Conservation (phyloP, 2,113 vertebrate genomes). For the Recurvirostra avosetta region DNA sequence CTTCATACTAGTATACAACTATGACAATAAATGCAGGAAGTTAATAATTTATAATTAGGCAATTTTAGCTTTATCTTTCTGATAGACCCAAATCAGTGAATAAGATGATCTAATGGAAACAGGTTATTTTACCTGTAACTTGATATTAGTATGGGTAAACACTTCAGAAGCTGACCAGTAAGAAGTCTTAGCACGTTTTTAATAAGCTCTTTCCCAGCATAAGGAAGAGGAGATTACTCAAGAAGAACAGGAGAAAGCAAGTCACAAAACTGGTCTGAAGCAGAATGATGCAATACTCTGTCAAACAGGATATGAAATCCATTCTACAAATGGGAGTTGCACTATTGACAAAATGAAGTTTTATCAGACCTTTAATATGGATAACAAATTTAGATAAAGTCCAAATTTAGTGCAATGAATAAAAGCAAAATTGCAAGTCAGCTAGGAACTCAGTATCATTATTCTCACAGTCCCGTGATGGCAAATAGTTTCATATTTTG, state of each 20-base stretch:
- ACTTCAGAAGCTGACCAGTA: neutral
- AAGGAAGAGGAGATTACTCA: neutral
- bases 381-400: neutral
- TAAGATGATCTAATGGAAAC: neutral
- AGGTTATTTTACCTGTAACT: neutral
- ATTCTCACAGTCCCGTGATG: neutral
- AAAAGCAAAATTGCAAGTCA: neutral
- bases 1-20: neutral
- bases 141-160: neutral
- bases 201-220: neutral
- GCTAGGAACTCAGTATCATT: neutral
- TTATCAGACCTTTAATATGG: neutral
- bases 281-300: constrained; percentile 1
- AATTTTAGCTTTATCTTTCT: neutral
- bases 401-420: neutral
- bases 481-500: neutral
- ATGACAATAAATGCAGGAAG: neutral
- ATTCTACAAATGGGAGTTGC: neutral
- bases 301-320: constrained; percentile 1
- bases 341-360: neutral
- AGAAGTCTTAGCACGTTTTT: neutral
- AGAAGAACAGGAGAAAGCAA: neutral
- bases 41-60: neutral
- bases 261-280: constrained; percentile 35
- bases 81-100: neutral